Conservation (phyloP, 2,888 invertebrate genomes). For the Apamea sordens region DNA sequence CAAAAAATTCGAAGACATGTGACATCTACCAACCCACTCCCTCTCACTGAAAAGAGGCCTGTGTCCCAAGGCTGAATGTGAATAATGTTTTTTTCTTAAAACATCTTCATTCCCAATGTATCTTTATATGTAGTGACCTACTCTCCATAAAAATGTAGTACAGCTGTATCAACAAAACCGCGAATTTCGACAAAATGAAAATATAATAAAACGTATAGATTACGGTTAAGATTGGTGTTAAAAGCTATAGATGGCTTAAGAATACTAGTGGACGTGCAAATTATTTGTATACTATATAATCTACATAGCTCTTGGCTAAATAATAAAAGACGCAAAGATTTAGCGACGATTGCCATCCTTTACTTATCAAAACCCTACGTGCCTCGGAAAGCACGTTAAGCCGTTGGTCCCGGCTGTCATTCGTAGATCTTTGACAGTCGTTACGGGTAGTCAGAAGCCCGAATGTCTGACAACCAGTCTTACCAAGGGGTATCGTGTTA, state of each 20-base stretch:
- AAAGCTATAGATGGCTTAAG: conserved; percentile 8
- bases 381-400: not conserved
- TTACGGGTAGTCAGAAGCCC: no score
- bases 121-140: not conserved
- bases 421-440: not conserved
- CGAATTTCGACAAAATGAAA: not conserved
- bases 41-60: no score
- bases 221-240: conserved; percentile 24
- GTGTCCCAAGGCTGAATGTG: no score
- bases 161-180: not conserved
- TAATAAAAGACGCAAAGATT: not conserved
- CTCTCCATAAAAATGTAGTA: not conserved
- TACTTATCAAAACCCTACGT: no score
- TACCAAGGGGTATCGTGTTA: no score
- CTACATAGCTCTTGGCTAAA: not conserved
- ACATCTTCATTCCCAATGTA: not conserved
- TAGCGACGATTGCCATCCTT: not conserved
- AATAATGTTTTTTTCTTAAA: no score
- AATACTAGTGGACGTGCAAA: not conserved
- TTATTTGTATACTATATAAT: not conserved
- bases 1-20: no score
- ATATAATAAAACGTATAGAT: conserved; percentile 16
- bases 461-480: no score
- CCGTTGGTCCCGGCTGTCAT: not conserved
- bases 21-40: no score